Conservation (phyloP, 2,113 vertebrate genomes). For the Neotragus pygmaeus region DNA sequence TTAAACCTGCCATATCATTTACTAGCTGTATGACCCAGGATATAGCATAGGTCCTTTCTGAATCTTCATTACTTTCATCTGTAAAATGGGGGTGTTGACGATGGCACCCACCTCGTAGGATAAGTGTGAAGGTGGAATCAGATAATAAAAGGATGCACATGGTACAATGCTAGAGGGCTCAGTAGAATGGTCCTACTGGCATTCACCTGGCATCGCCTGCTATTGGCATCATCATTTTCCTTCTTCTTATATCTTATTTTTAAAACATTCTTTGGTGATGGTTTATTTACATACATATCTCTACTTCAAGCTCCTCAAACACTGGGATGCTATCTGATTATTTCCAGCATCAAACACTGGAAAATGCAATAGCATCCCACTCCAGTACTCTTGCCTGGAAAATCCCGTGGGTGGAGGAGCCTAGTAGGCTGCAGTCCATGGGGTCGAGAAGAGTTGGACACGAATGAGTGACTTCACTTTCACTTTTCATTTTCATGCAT, state of each 20-base stretch:
- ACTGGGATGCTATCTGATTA: neutral
- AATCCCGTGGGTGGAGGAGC: no score
- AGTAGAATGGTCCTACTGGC: neutral
- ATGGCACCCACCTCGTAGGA: rapidly evolving
- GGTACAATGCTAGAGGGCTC: rapidly evolving
- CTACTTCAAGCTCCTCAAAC: neutral
- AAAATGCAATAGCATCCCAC: neutral
- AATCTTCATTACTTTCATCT: neutral
- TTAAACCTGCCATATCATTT: neutral
- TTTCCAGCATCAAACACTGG: neutral
- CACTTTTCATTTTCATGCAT: no score
- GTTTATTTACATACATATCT: neutral
- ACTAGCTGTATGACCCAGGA: neutral
- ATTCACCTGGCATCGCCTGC: neutral
- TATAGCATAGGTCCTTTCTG: neutral
- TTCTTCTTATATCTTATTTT: neutral
- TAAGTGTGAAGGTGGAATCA: neutral
- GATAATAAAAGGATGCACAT: rapidly evolving
- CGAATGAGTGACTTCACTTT: no score
- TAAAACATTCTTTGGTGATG: neutral
- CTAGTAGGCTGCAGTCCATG: no score
- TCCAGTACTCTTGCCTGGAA: neutral
- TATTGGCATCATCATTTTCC: neutral
- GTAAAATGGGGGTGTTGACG: neutral
- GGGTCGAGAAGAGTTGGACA: rapidly evolving